Evolutionary conservation across 2,113 vertebrate species (phyloP).

Genomic region (Halichoeres trimaculatus): DNA sequence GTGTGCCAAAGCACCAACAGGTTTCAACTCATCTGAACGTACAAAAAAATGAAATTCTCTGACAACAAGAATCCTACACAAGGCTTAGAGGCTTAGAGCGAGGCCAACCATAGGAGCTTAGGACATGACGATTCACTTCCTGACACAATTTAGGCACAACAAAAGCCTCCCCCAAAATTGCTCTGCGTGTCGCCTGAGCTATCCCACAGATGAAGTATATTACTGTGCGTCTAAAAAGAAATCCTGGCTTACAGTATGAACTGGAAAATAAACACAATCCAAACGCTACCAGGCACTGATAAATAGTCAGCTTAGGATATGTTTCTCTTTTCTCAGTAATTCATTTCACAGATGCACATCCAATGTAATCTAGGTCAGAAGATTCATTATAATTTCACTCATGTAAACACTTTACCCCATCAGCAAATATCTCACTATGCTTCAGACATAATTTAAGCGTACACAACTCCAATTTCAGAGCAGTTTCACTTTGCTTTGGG

Average conservation of each 20-base stretch:
- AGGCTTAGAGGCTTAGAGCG: conserved; percentile 23
- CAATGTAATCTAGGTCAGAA: background rate
- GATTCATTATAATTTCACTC: background rate
- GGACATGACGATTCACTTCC: conserved; percentile 25
- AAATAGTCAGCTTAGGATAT: background rate
- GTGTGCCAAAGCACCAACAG: conserved; percentile 33
- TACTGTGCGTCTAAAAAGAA: background rate
- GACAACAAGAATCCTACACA: conserved; percentile 12
- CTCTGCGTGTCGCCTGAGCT: background rate
- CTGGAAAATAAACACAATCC: background rate
- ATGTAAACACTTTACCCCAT: background rate
- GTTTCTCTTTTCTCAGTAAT: background rate
- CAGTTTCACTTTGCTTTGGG: background rate
- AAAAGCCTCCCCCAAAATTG: conserved; percentile 1
- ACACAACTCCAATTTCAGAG: background rate
- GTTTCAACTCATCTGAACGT: conserved; percentile 17
- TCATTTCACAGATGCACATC: background rate
- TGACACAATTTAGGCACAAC: conserved; percentile 24
- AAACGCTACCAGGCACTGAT: background rate
- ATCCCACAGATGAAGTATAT: conserved; percentile 2
- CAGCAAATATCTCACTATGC: background rate
- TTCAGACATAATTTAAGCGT: background rate
- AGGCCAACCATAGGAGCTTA: conserved; percentile 1
- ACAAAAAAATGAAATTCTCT: conserved; percentile 23
- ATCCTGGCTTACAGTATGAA: background rate